These are phyloP conservation scores for Lydus trimaculatus DNA, from an alignment of 2,888 invertebrate genomes.

Conservation along the genomic window DNA sequence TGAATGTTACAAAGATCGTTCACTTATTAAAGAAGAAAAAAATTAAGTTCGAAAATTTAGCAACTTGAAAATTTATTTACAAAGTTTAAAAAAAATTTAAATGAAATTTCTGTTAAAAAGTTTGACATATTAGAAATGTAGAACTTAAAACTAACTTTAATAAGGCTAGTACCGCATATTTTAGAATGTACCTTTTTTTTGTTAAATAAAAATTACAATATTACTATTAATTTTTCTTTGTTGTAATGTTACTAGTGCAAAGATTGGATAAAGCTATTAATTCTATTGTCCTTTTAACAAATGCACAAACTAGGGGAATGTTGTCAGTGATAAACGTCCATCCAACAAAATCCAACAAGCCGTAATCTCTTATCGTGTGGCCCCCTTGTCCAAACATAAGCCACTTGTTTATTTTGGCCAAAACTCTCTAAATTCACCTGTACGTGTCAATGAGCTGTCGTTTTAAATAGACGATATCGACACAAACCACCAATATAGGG, in stretches of 20 bases:
- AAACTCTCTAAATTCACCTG: slow-evolving; percentile 23
- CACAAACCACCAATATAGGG: slow-evolving; percentile 21
- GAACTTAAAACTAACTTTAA: slow-evolving; percentile 4
- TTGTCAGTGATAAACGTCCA: slow-evolving; percentile 15
- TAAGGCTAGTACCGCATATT: background rate
- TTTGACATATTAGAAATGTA: background rate
- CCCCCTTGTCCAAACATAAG: slow-evolving; percentile 10
- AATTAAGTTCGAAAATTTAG: background rate
- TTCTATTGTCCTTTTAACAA: slow-evolving; percentile 12
- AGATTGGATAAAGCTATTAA: background rate
- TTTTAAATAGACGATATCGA: slow-evolving; percentile 26
- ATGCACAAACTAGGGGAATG: slow-evolving; percentile 13
- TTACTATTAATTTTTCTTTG: background rate
- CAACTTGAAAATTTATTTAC: background rate
- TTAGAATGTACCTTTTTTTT: background rate
- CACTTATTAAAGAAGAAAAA: background rate
- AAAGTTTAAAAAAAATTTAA: background rate
- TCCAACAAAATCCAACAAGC: slow-evolving; percentile 10
- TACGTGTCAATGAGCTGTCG: slow-evolving; percentile 31
- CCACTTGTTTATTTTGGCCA: slow-evolving; percentile 14
- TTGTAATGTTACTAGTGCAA: background rate
- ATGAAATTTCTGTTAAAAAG: background rate
- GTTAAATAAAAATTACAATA: background rate
- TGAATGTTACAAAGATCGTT: background rate
- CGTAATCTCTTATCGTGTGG: slow-evolving; percentile 18